phyloP scores from a whole-genome alignment of 1,140 invertebrate species.

The Araneus ventricosus region DNA sequence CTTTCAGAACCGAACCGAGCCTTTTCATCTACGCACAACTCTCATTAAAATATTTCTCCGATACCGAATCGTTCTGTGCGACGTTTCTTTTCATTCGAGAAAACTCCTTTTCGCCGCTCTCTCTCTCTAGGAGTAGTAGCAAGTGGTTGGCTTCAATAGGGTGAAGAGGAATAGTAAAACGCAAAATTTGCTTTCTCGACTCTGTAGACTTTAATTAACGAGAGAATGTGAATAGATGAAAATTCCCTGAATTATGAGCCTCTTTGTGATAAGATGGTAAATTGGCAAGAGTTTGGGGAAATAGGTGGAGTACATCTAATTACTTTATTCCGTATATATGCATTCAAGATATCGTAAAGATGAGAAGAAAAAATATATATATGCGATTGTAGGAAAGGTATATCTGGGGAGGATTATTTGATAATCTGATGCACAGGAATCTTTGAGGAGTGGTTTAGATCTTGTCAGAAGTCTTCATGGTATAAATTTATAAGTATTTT shows the following conservation, averaged over 20 bases:
- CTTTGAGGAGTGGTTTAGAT: too few species aligned
- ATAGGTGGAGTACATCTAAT: neutral
- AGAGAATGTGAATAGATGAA: neutral
- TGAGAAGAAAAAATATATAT: neutral
- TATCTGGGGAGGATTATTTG: too few species aligned
- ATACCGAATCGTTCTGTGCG: neutral
- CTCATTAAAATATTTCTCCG: slow-evolving; percentile 27
- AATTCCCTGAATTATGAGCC: neutral
- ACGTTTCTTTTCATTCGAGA: neutral
- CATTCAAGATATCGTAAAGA: neutral
- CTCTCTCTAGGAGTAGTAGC: too few species aligned
- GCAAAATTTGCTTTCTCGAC: slow-evolving; percentile 13
- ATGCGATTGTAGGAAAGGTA: too few species aligned
- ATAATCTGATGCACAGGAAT: too few species aligned
- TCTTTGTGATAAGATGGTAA: neutral
- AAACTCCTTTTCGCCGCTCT: neutral
- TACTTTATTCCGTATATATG: neutral
- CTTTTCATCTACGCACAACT: neutral
- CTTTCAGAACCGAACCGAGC: neutral
- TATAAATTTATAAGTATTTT: too few species aligned
- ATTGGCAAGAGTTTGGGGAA: neutral
- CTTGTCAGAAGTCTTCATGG: too few species aligned
- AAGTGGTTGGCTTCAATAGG: neutral
- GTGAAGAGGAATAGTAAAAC: neutral
- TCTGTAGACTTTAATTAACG: neutral